phyloP scores from a whole-genome alignment of 2,113 vertebrate species.

The Hydropotes inermis region DNA sequence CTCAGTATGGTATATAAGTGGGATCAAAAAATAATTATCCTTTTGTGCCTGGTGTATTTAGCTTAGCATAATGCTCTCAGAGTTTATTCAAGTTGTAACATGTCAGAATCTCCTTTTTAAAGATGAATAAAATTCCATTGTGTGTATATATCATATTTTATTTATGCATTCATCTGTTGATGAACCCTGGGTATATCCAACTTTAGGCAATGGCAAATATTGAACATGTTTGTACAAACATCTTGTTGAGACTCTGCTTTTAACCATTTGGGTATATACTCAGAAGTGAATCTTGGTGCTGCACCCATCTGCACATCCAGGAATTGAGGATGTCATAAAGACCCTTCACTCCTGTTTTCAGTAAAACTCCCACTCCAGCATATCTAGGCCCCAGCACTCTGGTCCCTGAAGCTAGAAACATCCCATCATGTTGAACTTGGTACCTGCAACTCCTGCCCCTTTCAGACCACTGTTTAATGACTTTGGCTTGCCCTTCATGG shows the following conservation, averaged over 20 bases:
- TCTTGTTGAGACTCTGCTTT: background rate
- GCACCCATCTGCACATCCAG: constrained; percentile 15
- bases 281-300: background rate
- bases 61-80: background rate
- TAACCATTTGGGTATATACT: background rate
- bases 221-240: background rate
- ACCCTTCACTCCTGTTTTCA: constrained; percentile 89
- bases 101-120: background rate
- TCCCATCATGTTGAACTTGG: background rate
- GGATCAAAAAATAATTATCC: background rate
- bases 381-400: constrained; percentile 82
- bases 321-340: constrained; percentile 88
- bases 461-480: too few species aligned
- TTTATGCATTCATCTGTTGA: background rate
- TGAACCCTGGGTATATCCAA: background rate
- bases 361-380: constrained; percentile 83
- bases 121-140: background rate
- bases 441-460: background rate
- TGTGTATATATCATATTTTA: background rate
- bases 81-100: background rate
- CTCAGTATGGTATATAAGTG: background rate
- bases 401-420: constrained; percentile 72
- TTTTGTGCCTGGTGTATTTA: background rate
- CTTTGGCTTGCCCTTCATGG: background rate
- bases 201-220: background rate